Evolutionary conservation across 2,888 invertebrate genomes (phyloP).

Genomic region (Lycia hirtaria): DNA sequence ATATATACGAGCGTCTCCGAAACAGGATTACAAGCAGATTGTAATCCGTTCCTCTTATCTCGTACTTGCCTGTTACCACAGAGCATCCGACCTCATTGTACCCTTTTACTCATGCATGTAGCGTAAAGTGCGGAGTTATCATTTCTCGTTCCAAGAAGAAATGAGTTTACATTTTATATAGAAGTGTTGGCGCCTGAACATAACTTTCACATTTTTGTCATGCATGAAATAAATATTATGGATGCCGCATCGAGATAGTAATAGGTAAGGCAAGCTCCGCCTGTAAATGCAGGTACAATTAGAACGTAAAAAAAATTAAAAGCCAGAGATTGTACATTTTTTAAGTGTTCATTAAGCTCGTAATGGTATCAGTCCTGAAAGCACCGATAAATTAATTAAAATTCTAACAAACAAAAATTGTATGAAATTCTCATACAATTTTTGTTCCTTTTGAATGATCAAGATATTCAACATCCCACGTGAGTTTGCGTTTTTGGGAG

Average conservation of each 20-base stretch:
- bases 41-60: neutral
- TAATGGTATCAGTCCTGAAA: too few species aligned
- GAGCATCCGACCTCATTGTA: neutral
- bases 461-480: too few species aligned
- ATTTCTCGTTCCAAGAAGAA: constrained; percentile 7
- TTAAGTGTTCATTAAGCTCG: too few species aligned
- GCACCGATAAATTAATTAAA: too few species aligned
- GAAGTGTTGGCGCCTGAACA: neutral
- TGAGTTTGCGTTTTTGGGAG: too few species aligned
- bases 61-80: neutral
- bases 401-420: too few species aligned
- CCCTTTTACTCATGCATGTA: constrained; percentile 28
- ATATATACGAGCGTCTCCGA: neutral
- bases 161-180: constrained; percentile 15
- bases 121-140: constrained; percentile 1
- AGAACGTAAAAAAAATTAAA: too few species aligned
- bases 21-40: neutral
- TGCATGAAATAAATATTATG: neutral
- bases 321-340: too few species aligned
- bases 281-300: too few species aligned
- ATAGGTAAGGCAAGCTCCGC: neutral
- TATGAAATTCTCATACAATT: too few species aligned
- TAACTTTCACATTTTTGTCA: neutral
- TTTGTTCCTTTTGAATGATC: too few species aligned
- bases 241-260: neutral